Evolutionary conservation across 2,888 invertebrate species (phyloP).

Genomic region (Euproctis similis): DNA sequence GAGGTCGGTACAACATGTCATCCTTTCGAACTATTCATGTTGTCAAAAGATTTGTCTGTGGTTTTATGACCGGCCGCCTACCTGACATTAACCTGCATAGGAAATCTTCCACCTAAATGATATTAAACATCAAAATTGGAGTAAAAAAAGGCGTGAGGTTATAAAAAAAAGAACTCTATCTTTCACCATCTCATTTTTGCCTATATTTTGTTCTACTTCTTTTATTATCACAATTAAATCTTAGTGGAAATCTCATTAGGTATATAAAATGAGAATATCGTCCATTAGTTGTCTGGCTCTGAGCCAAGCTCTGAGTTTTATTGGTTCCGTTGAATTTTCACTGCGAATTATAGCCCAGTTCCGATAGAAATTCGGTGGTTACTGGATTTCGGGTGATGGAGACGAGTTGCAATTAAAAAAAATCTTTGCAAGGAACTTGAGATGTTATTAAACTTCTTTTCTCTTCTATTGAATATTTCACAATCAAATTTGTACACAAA

Average conservation of each 20-base stretch:
- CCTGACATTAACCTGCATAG: no score
- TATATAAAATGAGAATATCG: slow-evolving; percentile 30
- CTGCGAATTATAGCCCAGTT: slow-evolving; percentile 42
- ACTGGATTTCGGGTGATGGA: slow-evolving; percentile 11
- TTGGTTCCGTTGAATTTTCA: slow-evolving; percentile 47
- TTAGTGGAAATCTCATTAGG: slow-evolving; percentile 47
- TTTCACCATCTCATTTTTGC: no score
- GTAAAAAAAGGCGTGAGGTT: no score
- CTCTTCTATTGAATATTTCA: not conserved
- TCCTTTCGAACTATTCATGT: no score
- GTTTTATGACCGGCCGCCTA: no score
- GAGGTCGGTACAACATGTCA: no score
- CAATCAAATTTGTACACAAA: no score
- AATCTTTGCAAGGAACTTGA: not conserved
- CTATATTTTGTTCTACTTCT: not conserved
- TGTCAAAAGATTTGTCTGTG: no score
- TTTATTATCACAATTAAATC: slow-evolving; percentile 14
- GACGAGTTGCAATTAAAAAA: slow-evolving; percentile 5
- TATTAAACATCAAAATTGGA: no score
- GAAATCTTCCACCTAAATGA: no score
- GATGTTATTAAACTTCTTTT: not conserved
- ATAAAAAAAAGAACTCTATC: no score
- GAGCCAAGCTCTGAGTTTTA: slow-evolving; percentile 46
- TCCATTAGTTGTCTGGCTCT: slow-evolving; percentile 38
- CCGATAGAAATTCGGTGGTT: slow-evolving; percentile 30